Base-by-base conservation (phyloP, 1,140 invertebrate genomes). In the Neodiprion lecontei region DNA sequence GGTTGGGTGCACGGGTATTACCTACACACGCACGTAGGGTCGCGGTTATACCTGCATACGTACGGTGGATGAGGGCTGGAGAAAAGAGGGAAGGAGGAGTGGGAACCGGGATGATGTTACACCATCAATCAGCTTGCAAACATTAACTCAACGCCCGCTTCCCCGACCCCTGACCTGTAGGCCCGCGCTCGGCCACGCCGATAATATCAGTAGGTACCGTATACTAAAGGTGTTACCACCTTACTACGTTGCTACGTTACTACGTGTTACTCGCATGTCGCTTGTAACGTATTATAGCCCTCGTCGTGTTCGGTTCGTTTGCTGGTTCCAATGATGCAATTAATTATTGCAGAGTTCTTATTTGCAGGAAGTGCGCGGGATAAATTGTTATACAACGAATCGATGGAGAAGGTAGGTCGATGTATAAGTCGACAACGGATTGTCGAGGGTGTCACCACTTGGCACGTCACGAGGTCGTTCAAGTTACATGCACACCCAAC, bases 61-160 rank as follows among this genome's bases (percentile, higher is more conserved):
- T 40, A 40, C 5, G 28, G 28, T 3, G 28, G 28, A 40, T 40
- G 28, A 61, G 65, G 68, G 75, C 72, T 17, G 10, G 69, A 11
- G 48, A 66, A 73, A 69, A 74, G 76, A 75, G 9, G 74, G 73
- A 74, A 69, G 40, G 17, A 67, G 69, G 77, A 78, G 79, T 75
- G 76, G 70, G 74, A 66, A 75, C 74, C 76, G 77, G 81, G 81
- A 84, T 84, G 85, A 87, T 83, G 84, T 87, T 85, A 86, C 85
- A 87, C 87, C 86, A 88, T 88, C 86, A 87, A 88, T 88, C 86
- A 87, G 86, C 84, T 84, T 85, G 84, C 82, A 83, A 86, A 86
- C 85, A 86, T 86, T 83, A 84, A 87, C 85, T 88, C 86, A 87
- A 87, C 86, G 84, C 86, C 84, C 84, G 84, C 84, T 80, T 77